Base-by-base conservation (phyloP, 2,888 invertebrate species). In the Trilocha varians region DNA sequence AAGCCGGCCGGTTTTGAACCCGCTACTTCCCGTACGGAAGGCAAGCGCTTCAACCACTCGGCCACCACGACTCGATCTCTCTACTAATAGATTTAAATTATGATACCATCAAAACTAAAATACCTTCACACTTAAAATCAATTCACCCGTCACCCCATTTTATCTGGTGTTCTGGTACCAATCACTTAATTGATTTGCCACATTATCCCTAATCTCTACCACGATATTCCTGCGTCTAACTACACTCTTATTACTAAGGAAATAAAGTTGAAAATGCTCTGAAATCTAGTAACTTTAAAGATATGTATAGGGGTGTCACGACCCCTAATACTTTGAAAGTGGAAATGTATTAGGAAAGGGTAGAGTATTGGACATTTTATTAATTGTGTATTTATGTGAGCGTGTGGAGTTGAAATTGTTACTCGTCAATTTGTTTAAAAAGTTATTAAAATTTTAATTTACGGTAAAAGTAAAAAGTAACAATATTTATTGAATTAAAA, bases 341-440 rank as follows among this genome's bases (percentile, higher is more conserved):
- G 62, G 61, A 66, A 76, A 72, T 65, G 65, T 69, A 76, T 78
- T 75, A 70, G 58, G 57, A 76, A 78, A 76, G 80, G 83, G 80
- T 79, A 73, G 69, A 74, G 76, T 77, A 72, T 77, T 74, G 65
- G 76, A 76, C 76, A 82, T 79, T 79, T 75, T 80, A 82, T 83
- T 82, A 78, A 73, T 66, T 25, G 25, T 25, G 25, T 25, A 25
- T 25, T 25, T 25, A 25, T 25, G 6, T 25, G 25, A 25, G 25
- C n/a, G 11, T 25, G 25, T 25, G 6, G 6, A 25, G 25, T 25
- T 25, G 6, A 11, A 25, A 25, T 25, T 18, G 8, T 18, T 18
- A 18, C 4, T 18, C 8, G 18, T 18, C 5, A 5, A 18, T 18
- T 18, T 18, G 8, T 18, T 18, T 18, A 8, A 18, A 8, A 18